These are phyloP conservation scores for Indicator maculatus DNA, from an alignment of 2,113 vertebrate genomes.

Conservation along the genomic window DNA sequence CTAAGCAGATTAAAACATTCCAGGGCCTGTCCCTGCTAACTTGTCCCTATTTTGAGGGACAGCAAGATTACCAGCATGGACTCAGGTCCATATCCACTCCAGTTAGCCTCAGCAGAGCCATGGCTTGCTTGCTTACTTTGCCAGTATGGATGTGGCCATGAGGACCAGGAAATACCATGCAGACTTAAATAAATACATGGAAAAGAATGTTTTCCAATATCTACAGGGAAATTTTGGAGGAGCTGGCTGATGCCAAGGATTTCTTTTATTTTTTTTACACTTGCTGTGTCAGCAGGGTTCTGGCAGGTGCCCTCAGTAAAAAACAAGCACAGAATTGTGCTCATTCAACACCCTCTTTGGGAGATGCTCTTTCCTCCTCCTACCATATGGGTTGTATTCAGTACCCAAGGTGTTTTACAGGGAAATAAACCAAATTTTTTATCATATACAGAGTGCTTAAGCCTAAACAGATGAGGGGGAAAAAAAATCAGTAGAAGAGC, in stretches of 20 bases:
- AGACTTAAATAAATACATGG: conserved; percentile 49
- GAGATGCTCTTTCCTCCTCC: conserved; percentile 56
- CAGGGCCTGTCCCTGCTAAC: background rate
- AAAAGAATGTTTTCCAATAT: conserved; percentile 54
- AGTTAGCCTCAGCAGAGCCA: background rate
- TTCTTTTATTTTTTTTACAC: conserved; percentile 43
- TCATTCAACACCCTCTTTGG: conserved; percentile 69
- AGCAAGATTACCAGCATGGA: background rate
- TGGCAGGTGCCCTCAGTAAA: conserved; percentile 60
- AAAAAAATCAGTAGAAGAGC: background rate
- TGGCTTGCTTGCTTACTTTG: background rate
- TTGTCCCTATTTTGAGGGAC: background rate
- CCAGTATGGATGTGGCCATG: background rate
- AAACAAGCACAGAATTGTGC: conserved; percentile 62
- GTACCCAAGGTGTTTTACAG: conserved; percentile 62
- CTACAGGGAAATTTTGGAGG: conserved; percentile 50
- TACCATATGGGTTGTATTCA: conserved; percentile 61
- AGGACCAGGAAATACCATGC: conserved; percentile 19
- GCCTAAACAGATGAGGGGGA: conserved; percentile 53
- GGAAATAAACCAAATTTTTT: conserved; percentile 63
- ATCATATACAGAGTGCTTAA: conserved; percentile 38
- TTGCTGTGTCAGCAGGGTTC: conserved; percentile 59
- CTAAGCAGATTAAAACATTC: background rate
- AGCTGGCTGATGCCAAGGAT: conserved; percentile 42
- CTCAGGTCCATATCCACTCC: background rate